A percentile compares a stretch with the other conserved stretches of the same genome.
phyloP scores from a whole-genome alignment of 2,888 invertebrate genomes.

The Dusona sp. region DNA sequence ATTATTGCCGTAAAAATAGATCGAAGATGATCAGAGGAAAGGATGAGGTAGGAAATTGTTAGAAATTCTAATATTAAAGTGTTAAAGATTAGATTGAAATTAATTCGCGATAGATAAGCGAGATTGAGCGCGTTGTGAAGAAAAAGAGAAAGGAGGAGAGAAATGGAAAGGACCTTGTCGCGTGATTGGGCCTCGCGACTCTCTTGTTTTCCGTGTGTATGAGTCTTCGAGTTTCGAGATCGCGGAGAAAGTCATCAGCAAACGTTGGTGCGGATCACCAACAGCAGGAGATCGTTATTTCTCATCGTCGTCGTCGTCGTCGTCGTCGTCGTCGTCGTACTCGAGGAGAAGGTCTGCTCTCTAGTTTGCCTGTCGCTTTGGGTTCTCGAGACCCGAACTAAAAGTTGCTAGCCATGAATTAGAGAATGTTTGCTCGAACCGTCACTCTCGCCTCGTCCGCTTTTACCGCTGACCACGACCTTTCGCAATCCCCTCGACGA shows the following conservation, averaged over 20 bases:
- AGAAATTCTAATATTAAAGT: conserved; percentile 2
- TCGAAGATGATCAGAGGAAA: not conserved
- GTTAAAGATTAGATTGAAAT: not conserved
- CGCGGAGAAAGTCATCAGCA: conserved; percentile 64
- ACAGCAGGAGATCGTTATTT: conserved; percentile 50
- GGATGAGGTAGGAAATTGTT: not conserved
- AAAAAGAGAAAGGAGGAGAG: conserved; percentile 64
- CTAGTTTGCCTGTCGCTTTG: conserved; percentile 51
- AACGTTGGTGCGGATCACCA: conserved; percentile 47
- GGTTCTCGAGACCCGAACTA: conserved; percentile 42
- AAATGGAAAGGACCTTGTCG: conserved; percentile 62
- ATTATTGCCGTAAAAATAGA: not conserved
- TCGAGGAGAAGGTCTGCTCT: conserved; percentile 59
- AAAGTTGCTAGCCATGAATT: conserved; percentile 73
- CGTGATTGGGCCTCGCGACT: conserved; percentile 45
- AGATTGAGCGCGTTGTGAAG: conserved; percentile 13
- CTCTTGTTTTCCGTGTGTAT: conserved; percentile 25
- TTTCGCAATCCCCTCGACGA: conserved; percentile 69
- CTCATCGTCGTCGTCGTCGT: conserved; percentile 34
- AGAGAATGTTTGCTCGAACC: conserved; percentile 71
- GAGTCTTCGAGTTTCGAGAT: conserved; percentile 58
- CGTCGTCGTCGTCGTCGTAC: conserved; percentile 21
- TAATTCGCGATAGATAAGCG: not conserved
- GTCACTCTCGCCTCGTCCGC: conserved; percentile 59
- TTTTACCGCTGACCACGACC: conserved; percentile 71